Evolutionary conservation across 1,140 invertebrate species (phyloP), one percentile per base, ranked within the genome.

Genomic region (Acromyrmex heyeri): DNA sequence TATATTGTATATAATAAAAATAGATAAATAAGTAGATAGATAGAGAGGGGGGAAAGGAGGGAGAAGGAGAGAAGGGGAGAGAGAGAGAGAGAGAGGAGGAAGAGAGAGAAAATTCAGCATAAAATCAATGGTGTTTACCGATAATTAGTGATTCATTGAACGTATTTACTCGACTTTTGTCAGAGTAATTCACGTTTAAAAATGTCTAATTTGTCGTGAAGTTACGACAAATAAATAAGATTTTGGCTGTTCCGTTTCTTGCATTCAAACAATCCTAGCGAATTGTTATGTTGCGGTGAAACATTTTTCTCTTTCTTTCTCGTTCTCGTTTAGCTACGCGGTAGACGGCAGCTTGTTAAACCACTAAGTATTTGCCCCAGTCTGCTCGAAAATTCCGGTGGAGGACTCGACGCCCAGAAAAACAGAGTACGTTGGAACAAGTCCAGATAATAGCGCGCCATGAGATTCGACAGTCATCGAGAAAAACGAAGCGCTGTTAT

Each of bases 171-270:
- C 34, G 34, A 44, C 12, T 24, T 61, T 21, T 21, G 10, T 44
- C 30, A 24, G 3, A 75, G 10, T 69, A 62, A 61, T 30, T 73
- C 34, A 38, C 14, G 24, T 83, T 73, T 27, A 14, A 67, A 89
- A 64, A 50, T 14, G 8, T 50, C n/a, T 38, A 38, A 38, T 38
- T 38, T 38, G 34, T 38, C 38, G 38, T 76, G 38, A 59, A 34
- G 34, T 82, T n/a, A 44, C n/a, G 65, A 69, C 38, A 85, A 85
- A 89, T 78, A 89, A 90, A 90, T 77, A 85, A 86, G 85, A 77
- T 83, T 88, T 89, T 57, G 59, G 75, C 34, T 24, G 53, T 65
- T 75, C 24, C 77, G 44, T 86, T 86, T 38, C 10, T 82, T 38
- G 62, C 73, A 88, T 24, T 64, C 14, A 3, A 62, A 61, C 87